Evolutionary conservation across 2,888 invertebrate species (phyloP), one percentile per base, ranked within the genome.

Genomic region (Drosophila histrio): DNA sequence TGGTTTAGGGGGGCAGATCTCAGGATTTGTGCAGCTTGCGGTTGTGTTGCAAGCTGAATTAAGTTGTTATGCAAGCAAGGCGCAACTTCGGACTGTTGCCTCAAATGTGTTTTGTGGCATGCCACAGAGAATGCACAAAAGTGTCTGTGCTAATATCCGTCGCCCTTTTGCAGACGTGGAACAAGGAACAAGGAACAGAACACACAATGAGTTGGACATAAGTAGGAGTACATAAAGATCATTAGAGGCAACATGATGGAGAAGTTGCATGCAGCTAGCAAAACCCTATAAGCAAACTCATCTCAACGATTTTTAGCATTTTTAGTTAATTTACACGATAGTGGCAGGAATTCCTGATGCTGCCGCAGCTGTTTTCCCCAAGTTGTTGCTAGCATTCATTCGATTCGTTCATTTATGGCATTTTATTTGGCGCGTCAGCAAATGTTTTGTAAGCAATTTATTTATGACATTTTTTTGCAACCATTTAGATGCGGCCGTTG

Each of bases 401-500:
- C 87, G 85, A 84, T 89, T 26, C 36, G 47, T 34, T 32, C 90
- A 76, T 90, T 90, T 90, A 90, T 90, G 90, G 89, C 81, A 84
- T 88, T 90, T 90, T 90, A 90, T 90, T 90, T 90, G 90, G 90
- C 88, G 90, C 88, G 86, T 81, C 77, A 82, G 86, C 89, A 82
- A 87, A 80, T 85, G 83, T 78, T 82, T 85, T 50, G 79, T 69
- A 85, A 82, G 83, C 90, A 82, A 88, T 88, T 85, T 85, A 88
- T 88, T 87, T 85, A 85, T 85, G 85, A 85, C 89, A 88, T 88
- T 77, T 76, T 81, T 77, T 74, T 46, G 46, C 46, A 28, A 67
- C 80, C 76, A 62, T 71, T 89, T 81, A 67, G 71, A 58, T 46
- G 65, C 19, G 24, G 62, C 34, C 19, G 61, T 19, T 36, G 46